Conservation (phyloP, 2,113 vertebrate genomes). For the Lampris incognitus region DNA sequence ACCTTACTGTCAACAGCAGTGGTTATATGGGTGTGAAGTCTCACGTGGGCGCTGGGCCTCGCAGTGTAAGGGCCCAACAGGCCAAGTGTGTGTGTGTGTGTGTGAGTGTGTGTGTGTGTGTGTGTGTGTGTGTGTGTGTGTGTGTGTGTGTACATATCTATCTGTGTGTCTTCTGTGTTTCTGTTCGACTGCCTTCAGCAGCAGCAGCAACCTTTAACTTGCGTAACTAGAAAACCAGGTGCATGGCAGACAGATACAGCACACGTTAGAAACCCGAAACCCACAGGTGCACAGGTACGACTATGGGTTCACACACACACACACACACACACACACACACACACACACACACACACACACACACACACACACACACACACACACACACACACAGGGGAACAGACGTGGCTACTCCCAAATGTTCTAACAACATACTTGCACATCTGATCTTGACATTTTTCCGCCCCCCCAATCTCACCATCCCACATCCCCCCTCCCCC, state of each 20-base stretch:
- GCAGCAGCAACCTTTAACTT: constrained; percentile 35
- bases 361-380: neutral
- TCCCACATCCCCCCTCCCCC: neutral
- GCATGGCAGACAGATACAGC: constrained; percentile 18
- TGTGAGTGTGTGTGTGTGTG: constrained; percentile 27
- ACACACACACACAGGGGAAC: neutral
- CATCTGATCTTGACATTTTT: constrained; percentile 17
- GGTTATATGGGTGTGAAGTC: constrained; percentile 51
- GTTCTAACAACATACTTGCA: constrained; percentile 39
- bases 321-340: neutral
- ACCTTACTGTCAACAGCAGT: constrained; percentile 51
- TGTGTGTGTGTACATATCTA: neutral
- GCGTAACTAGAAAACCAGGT: constrained; percentile 63
- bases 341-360: neutral
- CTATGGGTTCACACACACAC: constrained; percentile 14
- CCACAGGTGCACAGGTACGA: constrained; percentile 65
- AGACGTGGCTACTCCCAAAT: constrained; percentile 31
- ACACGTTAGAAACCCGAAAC: constrained; percentile 44
- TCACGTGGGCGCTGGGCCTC: constrained; percentile 19
- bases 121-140: constrained; percentile 1
- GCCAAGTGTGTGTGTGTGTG: constrained; percentile 14
- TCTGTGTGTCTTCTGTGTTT: neutral
- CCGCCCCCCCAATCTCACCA: neutral
- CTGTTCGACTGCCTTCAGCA: constrained; percentile 32
- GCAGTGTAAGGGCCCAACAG: neutral